Percentiles rank a stretch among this genome's conserved stretches.
Evolutionary conservation across 2,797 vertebrate species (phyloP).

Genomic region (Macrochelys suwanniensis): DNA sequence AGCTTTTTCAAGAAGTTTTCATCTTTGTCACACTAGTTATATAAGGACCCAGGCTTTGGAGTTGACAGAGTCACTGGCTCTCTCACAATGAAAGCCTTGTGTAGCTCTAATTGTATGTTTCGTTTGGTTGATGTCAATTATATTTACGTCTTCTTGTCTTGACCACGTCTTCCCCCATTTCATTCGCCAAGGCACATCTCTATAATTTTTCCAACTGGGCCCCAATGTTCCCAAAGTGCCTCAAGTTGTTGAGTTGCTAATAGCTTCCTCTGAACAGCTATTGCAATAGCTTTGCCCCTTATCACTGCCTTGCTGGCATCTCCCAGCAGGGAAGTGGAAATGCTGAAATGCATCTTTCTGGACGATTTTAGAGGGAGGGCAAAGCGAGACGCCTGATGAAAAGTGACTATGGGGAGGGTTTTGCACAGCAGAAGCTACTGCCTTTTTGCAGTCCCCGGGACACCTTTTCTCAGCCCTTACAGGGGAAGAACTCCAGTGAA

Average conservation of each 20-base stretch:
- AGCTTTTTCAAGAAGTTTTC: not conserved
- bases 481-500: not conserved
- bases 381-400: not conserved
- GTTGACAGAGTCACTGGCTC: conserved; percentile 59
- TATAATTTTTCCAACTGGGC: not conserved
- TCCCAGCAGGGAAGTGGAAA: not conserved
- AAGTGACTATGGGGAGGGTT: not conserved
- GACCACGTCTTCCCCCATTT: conserved; percentile 49
- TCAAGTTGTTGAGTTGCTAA: not conserved
- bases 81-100: conserved; percentile 63
- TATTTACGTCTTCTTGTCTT: conserved; percentile 42
- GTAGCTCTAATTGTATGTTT: conserved; percentile 67
- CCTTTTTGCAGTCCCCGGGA: not conserved
- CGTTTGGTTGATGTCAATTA: conserved; percentile 68
- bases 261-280: not conserved
- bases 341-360: not conserved
- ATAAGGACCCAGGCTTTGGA: conserved; percentile 20
- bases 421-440: not conserved
- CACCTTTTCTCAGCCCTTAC: not conserved
- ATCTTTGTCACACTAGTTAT: conserved; percentile 7
- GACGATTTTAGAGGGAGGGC: not conserved
- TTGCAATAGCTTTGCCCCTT: not conserved
- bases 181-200: not conserved
- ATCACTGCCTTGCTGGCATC: not conserved
- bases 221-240: conserved; percentile 26